Evolutionary conservation across 2,888 invertebrate genomes (phyloP).

Genomic region (Pegoplata infirma): DNA sequence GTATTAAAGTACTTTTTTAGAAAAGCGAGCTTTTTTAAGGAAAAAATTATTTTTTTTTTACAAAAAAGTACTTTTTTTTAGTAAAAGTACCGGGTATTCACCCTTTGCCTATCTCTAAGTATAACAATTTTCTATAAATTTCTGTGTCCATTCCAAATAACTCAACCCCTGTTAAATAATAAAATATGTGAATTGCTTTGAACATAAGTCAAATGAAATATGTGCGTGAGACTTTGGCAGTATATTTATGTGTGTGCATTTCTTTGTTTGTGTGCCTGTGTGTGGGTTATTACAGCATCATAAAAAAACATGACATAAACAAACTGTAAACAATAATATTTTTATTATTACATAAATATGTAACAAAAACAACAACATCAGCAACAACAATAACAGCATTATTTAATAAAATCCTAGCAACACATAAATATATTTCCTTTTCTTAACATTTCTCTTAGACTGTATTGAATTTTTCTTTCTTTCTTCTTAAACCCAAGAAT

Average conservation of each 20-base stretch:
- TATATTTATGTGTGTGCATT: background rate
- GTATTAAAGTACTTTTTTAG: no score
- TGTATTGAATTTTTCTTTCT: no score
- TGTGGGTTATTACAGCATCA: background rate
- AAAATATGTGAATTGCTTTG: background rate
- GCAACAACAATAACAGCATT: constrained; percentile 1
- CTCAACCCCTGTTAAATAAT: no score
- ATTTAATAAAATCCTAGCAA: background rate
- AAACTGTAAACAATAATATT: constrained; percentile 21
- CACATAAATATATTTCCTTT: background rate
- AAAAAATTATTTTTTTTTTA: no score
- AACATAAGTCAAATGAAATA: background rate
- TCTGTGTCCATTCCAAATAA: no score
- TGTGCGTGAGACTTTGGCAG: no score
- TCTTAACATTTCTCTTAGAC: no score
- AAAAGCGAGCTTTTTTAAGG: no score
- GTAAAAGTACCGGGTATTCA: no score
- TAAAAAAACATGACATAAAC: constrained; percentile 10
- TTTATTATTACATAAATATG: constrained; percentile 25
- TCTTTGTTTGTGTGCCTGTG: background rate
- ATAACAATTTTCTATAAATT: no score
- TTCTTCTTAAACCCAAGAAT: background rate
- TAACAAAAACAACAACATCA: background rate
- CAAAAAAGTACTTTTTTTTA: no score
- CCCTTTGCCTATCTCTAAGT: no score